phyloP scores from a whole-genome alignment of 2,888 invertebrate species.

The Agonum fuliginosum region DNA sequence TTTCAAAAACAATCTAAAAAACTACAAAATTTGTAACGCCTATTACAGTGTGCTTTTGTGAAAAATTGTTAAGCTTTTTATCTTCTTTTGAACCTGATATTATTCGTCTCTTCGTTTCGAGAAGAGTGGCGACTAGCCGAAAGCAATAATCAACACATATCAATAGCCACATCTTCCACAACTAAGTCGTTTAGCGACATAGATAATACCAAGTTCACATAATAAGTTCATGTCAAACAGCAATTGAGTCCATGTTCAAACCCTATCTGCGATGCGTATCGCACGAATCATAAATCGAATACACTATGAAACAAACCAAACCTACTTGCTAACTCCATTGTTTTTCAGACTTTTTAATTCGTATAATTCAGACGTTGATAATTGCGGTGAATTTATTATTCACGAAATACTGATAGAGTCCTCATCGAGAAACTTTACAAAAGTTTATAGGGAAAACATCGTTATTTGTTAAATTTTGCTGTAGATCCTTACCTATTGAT shows the following conservation, averaged over 20 bases:
- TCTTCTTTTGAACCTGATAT: too few species aligned
- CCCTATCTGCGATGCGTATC: slow-evolving; percentile 44
- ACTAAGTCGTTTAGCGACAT: slow-evolving; percentile 37
- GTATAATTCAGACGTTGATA: background rate
- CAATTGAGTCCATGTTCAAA: slow-evolving; percentile 39
- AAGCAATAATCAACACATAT: slow-evolving; percentile 12
- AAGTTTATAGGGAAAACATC: too few species aligned
- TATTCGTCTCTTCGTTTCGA: too few species aligned
- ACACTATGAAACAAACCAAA: slow-evolving; percentile 14
- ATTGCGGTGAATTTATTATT: background rate
- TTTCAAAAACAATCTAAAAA: too few species aligned
- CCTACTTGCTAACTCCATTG: background rate
- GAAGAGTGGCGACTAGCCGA: background rate
- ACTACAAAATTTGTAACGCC: too few species aligned
- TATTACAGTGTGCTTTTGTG: too few species aligned
- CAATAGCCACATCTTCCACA: slow-evolving; percentile 21
- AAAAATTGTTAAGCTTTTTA: too few species aligned
- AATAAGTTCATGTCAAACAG: slow-evolving; percentile 48
- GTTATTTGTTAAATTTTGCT: too few species aligned
- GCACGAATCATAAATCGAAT: slow-evolving; percentile 46
- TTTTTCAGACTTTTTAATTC: background rate
- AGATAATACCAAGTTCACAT: slow-evolving; percentile 37
- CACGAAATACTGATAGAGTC: background rate
- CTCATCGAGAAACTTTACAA: too few species aligned
- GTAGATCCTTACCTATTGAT: too few species aligned